phyloP scores from a whole-genome alignment of 1,140 invertebrate species.

The Nylanderia fulva region DNA sequence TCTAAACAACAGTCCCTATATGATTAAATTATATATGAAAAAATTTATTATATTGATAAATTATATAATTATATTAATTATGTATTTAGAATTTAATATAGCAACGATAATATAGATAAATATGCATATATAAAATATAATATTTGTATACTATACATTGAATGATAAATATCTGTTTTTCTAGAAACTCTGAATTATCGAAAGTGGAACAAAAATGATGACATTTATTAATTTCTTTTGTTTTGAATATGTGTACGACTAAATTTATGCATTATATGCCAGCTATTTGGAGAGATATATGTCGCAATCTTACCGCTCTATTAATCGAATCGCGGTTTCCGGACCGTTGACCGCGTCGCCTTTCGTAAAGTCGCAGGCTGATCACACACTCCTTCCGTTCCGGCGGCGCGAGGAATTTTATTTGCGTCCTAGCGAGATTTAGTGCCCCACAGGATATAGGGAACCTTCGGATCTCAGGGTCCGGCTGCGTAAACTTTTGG shows the following conservation, averaged over 20 bases:
- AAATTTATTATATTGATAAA: too few species aligned
- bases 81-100: background rate
- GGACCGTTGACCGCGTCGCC: conserved; percentile 47
- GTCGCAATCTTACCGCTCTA: conserved; percentile 32
- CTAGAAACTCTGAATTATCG: background rate
- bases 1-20: too few species aligned
- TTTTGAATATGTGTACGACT: background rate
- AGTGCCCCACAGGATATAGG: conserved; percentile 76
- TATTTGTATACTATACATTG: too few species aligned
- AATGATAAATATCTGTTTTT: background rate
- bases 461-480: conserved; percentile 74
- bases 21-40: too few species aligned
- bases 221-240: background rate
- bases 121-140: too few species aligned
- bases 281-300: conserved; percentile 30
- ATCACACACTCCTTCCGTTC: conserved; percentile 47
- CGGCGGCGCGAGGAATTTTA: conserved; percentile 69
- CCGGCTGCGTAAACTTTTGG: conserved; percentile 82
- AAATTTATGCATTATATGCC: conserved; percentile 12
- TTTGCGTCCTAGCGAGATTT: conserved; percentile 74
- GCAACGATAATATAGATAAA: too few species aligned
- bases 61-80: too few species aligned
- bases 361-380: conserved; percentile 55
- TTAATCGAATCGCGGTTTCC: conserved; percentile 56
- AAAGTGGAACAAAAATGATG: background rate